These are phyloP conservation scores for Strix uralensis DNA, from an alignment of 2,113 vertebrate species.

Conservation along the genomic window DNA sequence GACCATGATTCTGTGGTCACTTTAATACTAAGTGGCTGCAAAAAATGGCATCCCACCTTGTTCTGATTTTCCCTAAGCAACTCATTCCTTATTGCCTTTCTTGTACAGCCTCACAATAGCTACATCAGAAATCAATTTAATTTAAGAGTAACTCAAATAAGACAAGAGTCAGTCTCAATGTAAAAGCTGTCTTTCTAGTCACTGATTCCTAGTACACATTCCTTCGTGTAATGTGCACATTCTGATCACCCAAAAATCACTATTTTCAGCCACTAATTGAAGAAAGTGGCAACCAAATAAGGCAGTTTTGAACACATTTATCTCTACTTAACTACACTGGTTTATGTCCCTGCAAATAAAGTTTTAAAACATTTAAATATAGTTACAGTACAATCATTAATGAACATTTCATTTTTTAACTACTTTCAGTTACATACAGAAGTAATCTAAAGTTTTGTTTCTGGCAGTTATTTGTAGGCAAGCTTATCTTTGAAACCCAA, in stretches of 20 bases:
- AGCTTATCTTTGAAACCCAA: constrained; percentile 1
- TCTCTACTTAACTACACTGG: background rate
- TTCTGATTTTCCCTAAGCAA: background rate
- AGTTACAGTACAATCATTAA: background rate
- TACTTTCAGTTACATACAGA: background rate
- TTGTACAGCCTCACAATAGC: background rate
- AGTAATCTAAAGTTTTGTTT: background rate
- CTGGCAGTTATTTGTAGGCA: background rate
- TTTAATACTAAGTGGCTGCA: background rate
- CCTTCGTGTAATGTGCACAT: background rate
- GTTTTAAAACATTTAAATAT: background rate
- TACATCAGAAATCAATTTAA: background rate
- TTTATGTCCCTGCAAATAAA: background rate
- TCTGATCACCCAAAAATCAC: background rate
- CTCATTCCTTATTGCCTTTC: background rate
- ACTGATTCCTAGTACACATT: background rate
- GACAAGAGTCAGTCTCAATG: background rate
- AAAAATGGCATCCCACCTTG: background rate
- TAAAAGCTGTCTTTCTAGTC: background rate
- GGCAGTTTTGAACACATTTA: background rate
- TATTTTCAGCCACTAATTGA: background rate
- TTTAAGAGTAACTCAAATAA: background rate
- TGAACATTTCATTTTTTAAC: background rate
- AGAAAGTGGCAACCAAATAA: background rate
- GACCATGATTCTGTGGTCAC: rapidly evolving